Evolutionary conservation across 2,797 vertebrate species (phyloP), one percentile per base, ranked within the genome.

Genomic region (Sebastes itinus): DNA sequence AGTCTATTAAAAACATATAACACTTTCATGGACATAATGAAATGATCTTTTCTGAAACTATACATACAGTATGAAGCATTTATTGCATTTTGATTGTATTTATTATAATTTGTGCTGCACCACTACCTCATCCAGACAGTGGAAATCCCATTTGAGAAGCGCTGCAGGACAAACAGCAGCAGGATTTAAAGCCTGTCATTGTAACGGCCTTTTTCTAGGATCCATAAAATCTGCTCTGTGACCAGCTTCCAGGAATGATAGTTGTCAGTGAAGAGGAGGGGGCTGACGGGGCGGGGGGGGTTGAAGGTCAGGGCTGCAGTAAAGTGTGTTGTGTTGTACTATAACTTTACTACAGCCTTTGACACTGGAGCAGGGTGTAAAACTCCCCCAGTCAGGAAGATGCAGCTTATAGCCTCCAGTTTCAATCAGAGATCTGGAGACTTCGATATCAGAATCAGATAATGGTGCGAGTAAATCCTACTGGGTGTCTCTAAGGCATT

Each of bases 181-280:
- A 35, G 52, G 28, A 80, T 80, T 66, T 81, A 74, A 71, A 54
- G 69, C 8, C 16, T 42, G 30, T 30, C 42, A 46, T 18, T 58
- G 63, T 72, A 55, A 66, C 22, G 22, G 42, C 23, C 20, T 16
- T 61, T 72, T 72, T 22, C 52, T 13, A 49, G 69, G 54, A 67
- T 59, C 76, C 25, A 77, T 86, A 61, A 84, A 82, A 70, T 35
- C 72, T 72, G 61, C 32, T 73, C 42, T 54, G 69, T 54, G 59
- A 80, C 42, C 77, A 38, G 62, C 12, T 56, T 67, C 38, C 28
- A 60, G 67, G 35, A 68, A 49, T 62, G 14, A 56, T 46, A 35
- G 25, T 12, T 67, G 72, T 65, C 25, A 46, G 27, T 27, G 25
- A 46, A 75, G 46, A 35, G 46, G 23, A 61, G 30, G 63, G 28